Evolutionary conservation across 2,797 vertebrate species (phyloP).

Genomic region (Catostomus latipinnis): DNA sequence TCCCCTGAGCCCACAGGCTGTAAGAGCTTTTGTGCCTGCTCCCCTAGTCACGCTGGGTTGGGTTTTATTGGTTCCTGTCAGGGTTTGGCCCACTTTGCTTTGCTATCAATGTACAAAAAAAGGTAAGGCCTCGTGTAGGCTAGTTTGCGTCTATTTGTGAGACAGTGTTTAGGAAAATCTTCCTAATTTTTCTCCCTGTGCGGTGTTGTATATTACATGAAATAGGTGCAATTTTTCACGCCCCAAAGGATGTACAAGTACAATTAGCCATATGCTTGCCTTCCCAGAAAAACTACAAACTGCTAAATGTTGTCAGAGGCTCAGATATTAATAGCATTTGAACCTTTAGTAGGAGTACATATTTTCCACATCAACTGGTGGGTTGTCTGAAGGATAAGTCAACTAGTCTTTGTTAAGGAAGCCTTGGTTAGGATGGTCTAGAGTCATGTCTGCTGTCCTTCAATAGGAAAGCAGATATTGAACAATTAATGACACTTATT

Average conservation of each 20-base stretch:
- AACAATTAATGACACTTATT: too few relatives aligned
- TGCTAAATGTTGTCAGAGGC: conserved; percentile 7
- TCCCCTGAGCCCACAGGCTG: conserved; percentile 22
- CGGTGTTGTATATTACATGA: not conserved
- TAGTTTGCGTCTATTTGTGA: not conserved
- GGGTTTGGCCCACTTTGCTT: conserved; percentile 17
- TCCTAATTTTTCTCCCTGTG: not conserved
- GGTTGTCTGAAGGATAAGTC: too few relatives aligned
- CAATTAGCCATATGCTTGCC: conserved; percentile 35
- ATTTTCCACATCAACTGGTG: too few relatives aligned
- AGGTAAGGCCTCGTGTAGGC: conserved; percentile 15
- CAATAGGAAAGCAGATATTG: too few relatives aligned
- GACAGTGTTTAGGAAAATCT: not conserved
- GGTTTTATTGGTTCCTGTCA: conserved; percentile 35
- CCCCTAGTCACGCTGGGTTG: conserved; percentile 15
- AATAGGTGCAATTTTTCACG: conserved; percentile 4
- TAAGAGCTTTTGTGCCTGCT: conserved; percentile 48
- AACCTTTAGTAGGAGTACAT: too few relatives aligned
- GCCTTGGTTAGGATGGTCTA: too few relatives aligned
- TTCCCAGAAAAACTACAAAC: not conserved
- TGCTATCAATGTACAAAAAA: not conserved
- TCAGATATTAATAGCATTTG: not conserved
- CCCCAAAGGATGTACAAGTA: conserved; percentile 21
- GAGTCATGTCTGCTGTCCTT: too few relatives aligned
- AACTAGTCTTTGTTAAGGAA: too few relatives aligned